Conservation (phyloP, 2,888 invertebrate genomes). For the Noctuana brunneofusca region DNA sequence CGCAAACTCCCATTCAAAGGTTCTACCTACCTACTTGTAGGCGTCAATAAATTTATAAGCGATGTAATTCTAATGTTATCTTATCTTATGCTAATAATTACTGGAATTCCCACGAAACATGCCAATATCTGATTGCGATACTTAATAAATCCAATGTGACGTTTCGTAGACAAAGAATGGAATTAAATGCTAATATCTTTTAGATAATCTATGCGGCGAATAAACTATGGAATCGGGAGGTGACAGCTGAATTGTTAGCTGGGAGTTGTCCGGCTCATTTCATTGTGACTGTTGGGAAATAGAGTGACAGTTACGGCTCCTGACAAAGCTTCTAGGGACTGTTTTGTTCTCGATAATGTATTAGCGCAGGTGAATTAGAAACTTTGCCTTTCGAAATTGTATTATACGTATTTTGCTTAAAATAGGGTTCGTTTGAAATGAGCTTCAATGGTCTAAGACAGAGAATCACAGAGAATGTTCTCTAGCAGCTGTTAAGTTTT, state of each 20-base stretch:
- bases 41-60: constrained; percentile 44
- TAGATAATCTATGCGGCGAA: constrained; percentile 36
- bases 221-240: constrained; percentile 32
- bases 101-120: constrained; percentile 50
- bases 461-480: too few species aligned
- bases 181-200: constrained; percentile 50
- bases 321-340: constrained; percentile 5
- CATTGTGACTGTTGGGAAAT: constrained; percentile 21
- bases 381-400: constrained; percentile 2
- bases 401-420: neutral
- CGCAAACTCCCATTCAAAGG: constrained; percentile 11
- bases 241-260: constrained; percentile 40
- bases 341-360: constrained; percentile 8
- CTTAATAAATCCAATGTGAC: constrained; percentile 51
- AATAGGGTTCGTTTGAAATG: neutral
- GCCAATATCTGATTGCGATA: constrained; percentile 53
- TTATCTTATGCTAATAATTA: constrained; percentile 51
- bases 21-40: constrained; percentile 36
- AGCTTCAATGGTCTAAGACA: too few species aligned
- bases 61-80: constrained; percentile 40
- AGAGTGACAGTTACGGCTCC: constrained; percentile 26
- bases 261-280: constrained; percentile 22
- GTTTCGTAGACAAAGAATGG: constrained; percentile 49
- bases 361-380: constrained; percentile 1
- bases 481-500: too few species aligned